Percentiles rank a stretch among this genome's conserved stretches.
Evolutionary conservation across 2,113 vertebrate genomes (phyloP).

Genomic region (Hydrochoerus hydrochaeris): DNA sequence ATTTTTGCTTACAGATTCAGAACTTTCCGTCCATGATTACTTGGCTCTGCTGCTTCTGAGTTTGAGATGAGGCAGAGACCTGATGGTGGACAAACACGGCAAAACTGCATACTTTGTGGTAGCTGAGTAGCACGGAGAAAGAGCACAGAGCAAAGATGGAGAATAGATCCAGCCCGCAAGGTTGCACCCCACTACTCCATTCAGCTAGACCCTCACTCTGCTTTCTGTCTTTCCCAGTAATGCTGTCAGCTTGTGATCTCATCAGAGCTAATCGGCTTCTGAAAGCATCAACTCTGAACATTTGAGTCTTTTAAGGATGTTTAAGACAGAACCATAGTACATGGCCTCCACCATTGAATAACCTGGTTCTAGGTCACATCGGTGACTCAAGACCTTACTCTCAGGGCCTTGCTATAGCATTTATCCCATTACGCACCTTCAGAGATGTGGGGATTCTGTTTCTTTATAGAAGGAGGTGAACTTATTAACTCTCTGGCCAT

Average conservation of each 20-base stretch:
- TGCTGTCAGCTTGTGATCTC: not conserved
- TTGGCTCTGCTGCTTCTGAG: not conserved
- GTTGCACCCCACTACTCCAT: not conserved
- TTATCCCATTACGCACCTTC: not conserved
- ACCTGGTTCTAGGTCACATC: not conserved
- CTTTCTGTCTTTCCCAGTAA: not conserved
- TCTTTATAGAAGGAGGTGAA: not conserved
- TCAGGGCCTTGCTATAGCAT: not conserved
- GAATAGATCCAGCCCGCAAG: not conserved
- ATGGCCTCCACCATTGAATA: not conserved
- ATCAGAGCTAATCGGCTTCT: too few relatives aligned
- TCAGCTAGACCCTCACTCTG: not conserved
- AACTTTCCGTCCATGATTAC: not conserved
- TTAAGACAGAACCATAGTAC: not conserved
- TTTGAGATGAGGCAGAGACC: not conserved
- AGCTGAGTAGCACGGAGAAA: not conserved
- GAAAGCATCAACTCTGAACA: not conserved
- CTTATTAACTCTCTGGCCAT: not conserved
- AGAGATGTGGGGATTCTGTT: not conserved
- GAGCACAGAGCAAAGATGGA: not conserved
- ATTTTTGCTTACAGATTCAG: not conserved
- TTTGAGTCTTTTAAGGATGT: not conserved
- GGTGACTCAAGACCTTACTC: not conserved
- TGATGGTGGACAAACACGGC: not conserved
- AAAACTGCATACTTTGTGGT: not conserved